phyloP scores from a whole-genome alignment of 2,113 vertebrate species.

The Tragelaphus buxtoni region DNA sequence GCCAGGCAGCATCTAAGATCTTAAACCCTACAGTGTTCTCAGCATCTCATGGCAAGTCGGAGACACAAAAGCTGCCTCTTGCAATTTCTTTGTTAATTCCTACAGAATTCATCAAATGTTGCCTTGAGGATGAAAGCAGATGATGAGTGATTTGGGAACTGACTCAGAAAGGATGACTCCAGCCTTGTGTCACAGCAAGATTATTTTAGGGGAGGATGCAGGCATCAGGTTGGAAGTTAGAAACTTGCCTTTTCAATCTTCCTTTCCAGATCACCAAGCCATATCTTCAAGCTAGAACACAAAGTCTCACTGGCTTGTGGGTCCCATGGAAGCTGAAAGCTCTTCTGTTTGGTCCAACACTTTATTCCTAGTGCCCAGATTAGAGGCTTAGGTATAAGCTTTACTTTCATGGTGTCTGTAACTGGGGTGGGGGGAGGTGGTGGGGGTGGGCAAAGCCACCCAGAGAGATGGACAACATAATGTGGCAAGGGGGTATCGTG shows the following conservation, averaged over 20 bases:
- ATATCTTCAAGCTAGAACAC: fast-evolving
- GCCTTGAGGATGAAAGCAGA: background rate
- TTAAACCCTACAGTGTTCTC: fast-evolving
- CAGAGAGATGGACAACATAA: background rate
- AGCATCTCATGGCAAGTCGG: background rate
- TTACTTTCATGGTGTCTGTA: fast-evolving
- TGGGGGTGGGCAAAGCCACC: background rate
- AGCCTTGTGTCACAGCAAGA: background rate
- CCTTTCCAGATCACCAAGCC: background rate
- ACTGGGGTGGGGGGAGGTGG: no score
- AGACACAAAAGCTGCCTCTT: background rate
- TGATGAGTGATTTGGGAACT: background rate
- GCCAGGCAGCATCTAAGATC: background rate
- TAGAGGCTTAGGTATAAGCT: background rate
- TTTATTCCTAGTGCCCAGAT: no score
- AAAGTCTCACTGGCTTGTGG: no score
- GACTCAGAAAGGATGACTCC: background rate
- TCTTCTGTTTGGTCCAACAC: background rate
- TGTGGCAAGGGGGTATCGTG: background rate
- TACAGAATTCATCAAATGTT: background rate
- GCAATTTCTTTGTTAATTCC: background rate
- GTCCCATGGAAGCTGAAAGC: background rate
- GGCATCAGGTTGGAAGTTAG: background rate
- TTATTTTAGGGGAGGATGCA: background rate
- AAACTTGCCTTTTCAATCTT: background rate